phyloP scores from a whole-genome alignment of 2,888 invertebrate species.

The Chelonus formosanus region DNA sequence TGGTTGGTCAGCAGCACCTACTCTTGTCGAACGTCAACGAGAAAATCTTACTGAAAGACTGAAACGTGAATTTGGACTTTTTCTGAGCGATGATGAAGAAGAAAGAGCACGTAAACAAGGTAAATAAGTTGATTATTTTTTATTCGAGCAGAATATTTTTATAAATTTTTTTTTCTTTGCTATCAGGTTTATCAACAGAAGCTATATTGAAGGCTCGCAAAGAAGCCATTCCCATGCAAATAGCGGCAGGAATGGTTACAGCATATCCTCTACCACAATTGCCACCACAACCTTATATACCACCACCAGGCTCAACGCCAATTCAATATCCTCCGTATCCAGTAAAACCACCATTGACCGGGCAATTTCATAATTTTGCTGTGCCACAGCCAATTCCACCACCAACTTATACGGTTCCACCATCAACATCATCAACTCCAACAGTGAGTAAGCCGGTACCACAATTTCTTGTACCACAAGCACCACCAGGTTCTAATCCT shows the following conservation, averaged over 20 bases:
- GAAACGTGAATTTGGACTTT: conserved; percentile 81
- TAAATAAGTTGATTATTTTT: conserved; percentile 1
- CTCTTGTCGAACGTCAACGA: conserved; percentile 84
- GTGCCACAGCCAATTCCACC: conserved; percentile 23
- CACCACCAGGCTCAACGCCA: conserved; percentile 58
- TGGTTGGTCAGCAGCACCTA: conserved; percentile 82
- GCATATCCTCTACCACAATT: conserved; percentile 53
- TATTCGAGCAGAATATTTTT: neutral
- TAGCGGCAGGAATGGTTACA: conserved; percentile 38
- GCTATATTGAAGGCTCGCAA: conserved; percentile 56
- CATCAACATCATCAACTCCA: conserved; percentile 34
- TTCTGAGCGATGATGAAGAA: conserved; percentile 75
- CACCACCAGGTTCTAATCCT: conserved; percentile 62
- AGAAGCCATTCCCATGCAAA: conserved; percentile 46
- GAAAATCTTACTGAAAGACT: conserved; percentile 88
- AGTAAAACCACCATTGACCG: neutral
- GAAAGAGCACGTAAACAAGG: conserved; percentile 67
- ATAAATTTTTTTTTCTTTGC: neutral
- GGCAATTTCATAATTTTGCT: conserved; percentile 10
- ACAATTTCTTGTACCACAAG: conserved; percentile 55
- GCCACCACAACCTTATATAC: conserved; percentile 61
- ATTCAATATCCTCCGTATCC: conserved; percentile 58
- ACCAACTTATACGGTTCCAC: conserved; percentile 28
- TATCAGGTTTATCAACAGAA: conserved; percentile 57
- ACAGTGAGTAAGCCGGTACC: conserved; percentile 34